Evolutionary conservation across 1,140 invertebrate genomes (phyloP), one percentile per base, ranked within the genome.

Genomic region (Arion vulgaris): DNA sequence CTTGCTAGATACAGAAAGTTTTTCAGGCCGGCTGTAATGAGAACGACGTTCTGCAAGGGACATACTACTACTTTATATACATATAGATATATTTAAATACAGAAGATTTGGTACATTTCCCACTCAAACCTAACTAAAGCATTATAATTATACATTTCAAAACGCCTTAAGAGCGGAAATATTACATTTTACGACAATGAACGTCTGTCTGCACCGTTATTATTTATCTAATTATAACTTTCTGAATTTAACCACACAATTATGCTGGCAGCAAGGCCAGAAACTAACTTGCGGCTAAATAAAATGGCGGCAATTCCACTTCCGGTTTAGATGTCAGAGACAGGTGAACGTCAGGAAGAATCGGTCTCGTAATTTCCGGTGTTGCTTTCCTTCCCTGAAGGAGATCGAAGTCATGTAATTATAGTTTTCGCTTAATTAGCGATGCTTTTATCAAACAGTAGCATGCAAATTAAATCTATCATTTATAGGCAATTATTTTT

Each of bases 341-440:
- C 62, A 66, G 62, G 62, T 66, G 62, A 32, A 66, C 28, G 62
- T 17, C n/a, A 17, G 62, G 62, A 66, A 32, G 62, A 66, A n/a
- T 66, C n/a, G 28, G 62, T 5, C 62, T 66, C 62, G 62, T 66
- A 66, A 66, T 66, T 66, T 66, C 62, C 62, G 62, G 62, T 66
- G 62, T 66, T 66, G 62, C 62, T 66, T 66, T 34, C 62, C 62
- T 17, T 66, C 32, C 62, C 62, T 28, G 28, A 1, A 28, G n/a
- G 62, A 66, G 62, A 66, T 66, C 62, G 62, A 66, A 66, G 62
- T 66, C 19, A 66, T 23, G 62, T 66, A 28, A 66, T 32, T 66
- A 32, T 23, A 66, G 62, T 66, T 66, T 66, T 66, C 62, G 62
- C 62, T 66, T 66, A 66, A 66, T 66, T 66, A 66, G 62, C n/a